Evolutionary conservation across 2,797 vertebrate species (phyloP).

Genomic region (Gephyroberyx darwinii): DNA sequence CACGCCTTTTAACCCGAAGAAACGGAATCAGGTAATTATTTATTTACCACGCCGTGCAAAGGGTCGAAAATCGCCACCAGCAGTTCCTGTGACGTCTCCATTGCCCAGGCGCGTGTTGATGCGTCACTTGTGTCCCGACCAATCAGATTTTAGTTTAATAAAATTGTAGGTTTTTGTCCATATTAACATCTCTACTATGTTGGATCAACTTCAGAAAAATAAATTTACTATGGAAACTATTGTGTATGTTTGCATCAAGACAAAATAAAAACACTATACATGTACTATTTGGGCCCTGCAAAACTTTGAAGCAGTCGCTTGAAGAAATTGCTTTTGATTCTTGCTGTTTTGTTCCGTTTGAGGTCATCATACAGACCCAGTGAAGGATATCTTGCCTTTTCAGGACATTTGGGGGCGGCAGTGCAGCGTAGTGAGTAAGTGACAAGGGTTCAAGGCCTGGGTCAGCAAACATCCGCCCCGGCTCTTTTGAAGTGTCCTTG

Average conservation of each 20-base stretch:
- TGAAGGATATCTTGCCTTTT: too few species aligned
- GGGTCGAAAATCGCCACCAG: background rate
- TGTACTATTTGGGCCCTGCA: too few species aligned
- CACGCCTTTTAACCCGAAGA: rapidly evolving
- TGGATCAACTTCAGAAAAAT: too few species aligned
- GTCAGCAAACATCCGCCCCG: constrained; percentile 65
- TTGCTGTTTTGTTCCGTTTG: background rate
- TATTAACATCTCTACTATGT: background rate
- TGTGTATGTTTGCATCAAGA: too few species aligned
- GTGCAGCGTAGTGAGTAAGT: background rate
- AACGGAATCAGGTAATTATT: background rate
- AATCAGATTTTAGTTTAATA: constrained; percentile 34
- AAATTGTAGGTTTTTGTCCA: too few species aligned
- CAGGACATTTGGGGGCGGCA: constrained; percentile 51
- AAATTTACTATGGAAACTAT: too few species aligned
- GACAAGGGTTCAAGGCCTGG: background rate
- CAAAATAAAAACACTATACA: too few species aligned
- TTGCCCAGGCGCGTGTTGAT: constrained; percentile 46
- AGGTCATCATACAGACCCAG: background rate
- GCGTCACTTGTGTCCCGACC: constrained; percentile 29
- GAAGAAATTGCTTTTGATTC: too few species aligned
- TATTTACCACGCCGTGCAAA: background rate
- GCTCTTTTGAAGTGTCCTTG: constrained; percentile 50
- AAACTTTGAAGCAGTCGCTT: too few species aligned
- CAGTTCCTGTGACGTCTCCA: background rate